Evolutionary conservation across 2,113 vertebrate species (phyloP), one percentile per base, ranked within the genome.

Genomic region (Chitala chitala): DNA sequence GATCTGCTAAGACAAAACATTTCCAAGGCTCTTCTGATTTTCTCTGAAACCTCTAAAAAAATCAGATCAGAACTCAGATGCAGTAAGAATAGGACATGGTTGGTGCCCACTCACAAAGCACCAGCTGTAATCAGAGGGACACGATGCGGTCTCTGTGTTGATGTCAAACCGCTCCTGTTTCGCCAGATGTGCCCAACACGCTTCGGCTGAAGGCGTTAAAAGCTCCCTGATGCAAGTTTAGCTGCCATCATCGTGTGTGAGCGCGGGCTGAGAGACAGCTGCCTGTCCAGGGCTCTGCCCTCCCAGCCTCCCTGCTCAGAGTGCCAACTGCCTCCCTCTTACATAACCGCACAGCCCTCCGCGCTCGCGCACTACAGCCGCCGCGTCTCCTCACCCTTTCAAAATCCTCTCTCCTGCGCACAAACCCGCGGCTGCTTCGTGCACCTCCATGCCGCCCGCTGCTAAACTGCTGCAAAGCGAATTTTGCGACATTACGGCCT

Each of bases 311-410:
- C 56, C 70, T 76, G 72, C 81, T 82, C 82, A 81, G 81, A 80
- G 75, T 79, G 85, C 81, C 85, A 86, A 86, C 84, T 85, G 84
- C 81, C 86, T 87, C 31, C 82, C 79, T 89, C 88, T 92, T 92
- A 90, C 81, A 81, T 89, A 90, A 89, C 81, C 84, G 80, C 86
- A 82, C 79, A 78, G 86, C 84, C 79, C 83, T 79, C 80, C 78
- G 70, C 77, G 76, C 77, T 80, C 38, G 69, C 78, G 75, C 77
- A 76, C 82, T 84, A 8, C 20, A 4, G 33, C 36, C 17, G 48
- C 48, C 20, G 48, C 82, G 84, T n/a, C 78, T 83, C 82, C 78
- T 83, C 85, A 81, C 84, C 76, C 81, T 84, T 81, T 78, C 80
- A 77, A 80, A 71, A 64, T 78, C 82, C 84, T 84, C 86, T 81